phyloP scores from a whole-genome alignment of 2,797 vertebrate species.

The Simalia tracyae region DNA sequence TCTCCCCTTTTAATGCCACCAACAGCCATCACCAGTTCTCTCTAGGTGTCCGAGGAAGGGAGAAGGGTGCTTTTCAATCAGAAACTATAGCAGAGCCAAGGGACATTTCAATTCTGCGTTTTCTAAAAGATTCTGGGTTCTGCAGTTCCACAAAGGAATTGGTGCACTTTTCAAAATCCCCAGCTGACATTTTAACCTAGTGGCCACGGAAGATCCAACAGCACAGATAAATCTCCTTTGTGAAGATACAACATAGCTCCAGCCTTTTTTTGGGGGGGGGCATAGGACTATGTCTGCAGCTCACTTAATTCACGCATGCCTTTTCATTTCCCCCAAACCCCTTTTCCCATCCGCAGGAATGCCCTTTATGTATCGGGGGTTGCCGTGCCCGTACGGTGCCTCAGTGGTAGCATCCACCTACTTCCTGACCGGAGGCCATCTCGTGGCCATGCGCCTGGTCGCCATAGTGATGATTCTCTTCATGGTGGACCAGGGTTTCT shows the following conservation, averaged over 20 bases:
- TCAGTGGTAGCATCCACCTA: constrained; percentile 84
- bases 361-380: constrained; percentile 86
- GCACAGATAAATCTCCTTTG: neutral
- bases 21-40: neutral
- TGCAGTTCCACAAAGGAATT: neutral
- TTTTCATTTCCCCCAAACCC: neutral
- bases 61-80: neutral
- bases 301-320: rapidly evolving
- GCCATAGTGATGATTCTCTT: constrained; percentile 86
- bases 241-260: neutral
- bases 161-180: neutral
- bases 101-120: neutral
- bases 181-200: neutral
- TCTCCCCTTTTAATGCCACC: neutral
- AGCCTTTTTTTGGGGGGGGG: neutral
- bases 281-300: too few species aligned
- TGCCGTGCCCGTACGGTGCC: constrained; percentile 90
- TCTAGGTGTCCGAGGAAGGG: neutral
- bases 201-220: too few species aligned
- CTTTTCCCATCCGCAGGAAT: constrained; percentile 70
- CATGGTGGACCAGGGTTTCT: constrained; percentile 88
- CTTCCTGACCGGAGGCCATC: constrained; percentile 80
- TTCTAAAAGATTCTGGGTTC: neutral
- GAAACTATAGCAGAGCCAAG: neutral
- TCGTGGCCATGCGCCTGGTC: constrained; percentile 75